These are phyloP conservation scores for Caenorhabditis elegans DNA, from an alignment of 1,140 invertebrate genomes.

Conservation along the genomic window WBcel235 BX284602.5:13015001-13015500, in stretches of 20 bases:
- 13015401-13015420: constrained; percentile 61
- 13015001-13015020: too few relatives aligned
- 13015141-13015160: not conserved
- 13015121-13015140: constrained; percentile 15
- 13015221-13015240: constrained; percentile 20
- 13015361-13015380: constrained; percentile 43
- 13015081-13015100: not conserved
- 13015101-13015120: constrained; percentile 1
- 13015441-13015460: constrained; percentile 59
- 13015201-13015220: not conserved
- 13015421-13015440: constrained; percentile 57
- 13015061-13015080: not conserved
- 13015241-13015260: constrained; percentile 20
- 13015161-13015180: constrained; percentile 4
- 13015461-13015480: too few relatives aligned
- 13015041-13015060: too few relatives aligned
- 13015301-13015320: not conserved
- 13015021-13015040: too few relatives aligned
- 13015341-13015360: not conserved
- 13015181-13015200: not conserved
- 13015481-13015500: too few relatives aligned
- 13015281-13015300: not conserved
- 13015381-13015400: constrained; percentile 63
- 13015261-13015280: constrained; percentile 1
- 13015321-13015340: constrained; percentile 12